Evolutionary conservation across 2,888 invertebrate species (phyloP), one percentile per base, ranked within the genome.

Genomic region (Chrysotoxum bicinctum): DNA sequence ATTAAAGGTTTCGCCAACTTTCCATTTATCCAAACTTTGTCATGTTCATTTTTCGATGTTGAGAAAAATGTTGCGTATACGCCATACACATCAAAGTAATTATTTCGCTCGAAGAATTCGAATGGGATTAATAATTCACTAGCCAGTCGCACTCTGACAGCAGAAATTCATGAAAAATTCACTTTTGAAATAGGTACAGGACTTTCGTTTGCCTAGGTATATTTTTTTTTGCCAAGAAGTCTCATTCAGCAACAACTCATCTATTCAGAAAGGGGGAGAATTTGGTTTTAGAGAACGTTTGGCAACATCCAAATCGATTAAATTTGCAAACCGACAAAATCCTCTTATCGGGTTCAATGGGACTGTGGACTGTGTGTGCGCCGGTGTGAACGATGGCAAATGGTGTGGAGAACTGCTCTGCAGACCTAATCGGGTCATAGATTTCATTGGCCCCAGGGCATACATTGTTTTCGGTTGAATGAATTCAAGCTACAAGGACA

Each of bases 371-470:
- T 16, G 2, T 30, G 12, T 21, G 64, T 54, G 19, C 32, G 43
- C 32, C 48, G 19, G 37, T 72, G 78, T 66, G 56, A 76, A 54
- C 66, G 77, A 48, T 50, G 35, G 60, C 66, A 48, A 73, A 73
- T 72, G 68, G 32, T 40, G 60, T 56, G 37, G 58, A 68, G 37
- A 68, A 50, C 32, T 68, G 40, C 9, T 43, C 32, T 68, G 40
- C 9, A 35, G 26, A 48, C 12, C 56, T 64, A 78, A 74, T 83
- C 69, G 62, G 68, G 54, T 68, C 56, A 62, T 73, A 50, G 54
- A 78, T 78, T 83, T 62, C 30, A 69, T 62, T 74, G 62, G 45
- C 78, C 56, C 23, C 62, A 35, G 78, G 83, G 48, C 50, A 64
- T 52, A 21, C 62, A 78, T 54, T 83, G 40, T 77, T 72, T 45